A percentile compares a stretch with the other conserved stretches of the same genome.
Evolutionary conservation across 2,113 vertebrate genomes (phyloP).

Genomic region (Chaetops frenatus): DNA sequence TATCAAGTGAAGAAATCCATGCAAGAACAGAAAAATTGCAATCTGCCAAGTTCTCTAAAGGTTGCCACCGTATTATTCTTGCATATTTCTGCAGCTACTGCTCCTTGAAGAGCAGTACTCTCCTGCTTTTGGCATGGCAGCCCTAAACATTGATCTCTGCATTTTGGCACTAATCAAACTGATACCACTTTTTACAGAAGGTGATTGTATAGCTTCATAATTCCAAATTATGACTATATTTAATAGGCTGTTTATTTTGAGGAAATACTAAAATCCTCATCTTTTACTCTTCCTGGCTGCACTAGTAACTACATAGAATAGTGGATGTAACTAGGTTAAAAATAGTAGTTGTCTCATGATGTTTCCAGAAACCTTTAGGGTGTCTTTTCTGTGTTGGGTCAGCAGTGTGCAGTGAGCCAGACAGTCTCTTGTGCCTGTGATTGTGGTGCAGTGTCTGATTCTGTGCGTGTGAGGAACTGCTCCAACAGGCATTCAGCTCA

Average conservation of each 20-base stretch:
- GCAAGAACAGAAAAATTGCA: neutral
- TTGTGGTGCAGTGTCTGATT: neutral
- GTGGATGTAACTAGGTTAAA: neutral
- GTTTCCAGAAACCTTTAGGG: neutral
- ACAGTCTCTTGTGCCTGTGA: neutral
- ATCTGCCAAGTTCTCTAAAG: neutral
- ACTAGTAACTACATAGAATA: neutral
- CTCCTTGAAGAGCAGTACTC: neutral
- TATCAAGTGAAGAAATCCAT: neutral
- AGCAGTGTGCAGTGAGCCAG: neutral
- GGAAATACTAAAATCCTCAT: neutral
- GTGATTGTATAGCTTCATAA: neutral
- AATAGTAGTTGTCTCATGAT: neutral
- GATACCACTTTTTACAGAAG: neutral
- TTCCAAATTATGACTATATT: neutral
- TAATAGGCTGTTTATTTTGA: neutral
- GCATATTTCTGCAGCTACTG: neutral
- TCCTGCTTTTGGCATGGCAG: neutral
- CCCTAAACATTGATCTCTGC: neutral
- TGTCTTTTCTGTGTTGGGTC: neutral
- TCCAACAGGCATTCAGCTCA: neutral
- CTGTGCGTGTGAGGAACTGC: neutral
- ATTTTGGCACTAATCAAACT: neutral
- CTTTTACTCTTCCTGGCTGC: neutral
- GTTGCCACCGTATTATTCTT: neutral